Evolutionary conservation across 2,888 invertebrate genomes (phyloP), one percentile per base, ranked within the genome.

Genomic region (Drosophila tripunctata): DNA sequence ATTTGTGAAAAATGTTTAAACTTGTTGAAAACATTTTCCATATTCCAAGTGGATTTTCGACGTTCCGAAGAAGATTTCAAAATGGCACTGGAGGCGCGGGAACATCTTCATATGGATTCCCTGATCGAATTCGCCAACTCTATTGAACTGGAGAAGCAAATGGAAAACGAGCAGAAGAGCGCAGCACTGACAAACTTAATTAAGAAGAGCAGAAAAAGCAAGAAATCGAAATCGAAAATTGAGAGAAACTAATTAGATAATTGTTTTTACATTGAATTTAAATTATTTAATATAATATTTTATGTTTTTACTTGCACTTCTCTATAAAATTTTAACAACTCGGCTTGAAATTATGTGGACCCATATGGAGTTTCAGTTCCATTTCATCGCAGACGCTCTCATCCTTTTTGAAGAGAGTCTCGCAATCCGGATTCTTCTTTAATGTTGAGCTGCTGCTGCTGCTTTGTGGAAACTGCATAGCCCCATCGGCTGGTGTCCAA

Each of bases 271-370:
- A 7, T 38, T 15, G 14, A 17, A 22, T 24, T 67, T 43, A 10
- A 40, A 24, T 19, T 7, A 12, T 45, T 43, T 1, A 27, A 50
- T 33, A 33, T 33, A 10, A n/a, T 3, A 50, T 52, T 54, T 48
- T 30, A 43, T 47, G 4, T 55, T 38, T 45, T 6, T 15, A 36
- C 8, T n/a, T 45, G 24, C 10, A 55, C 19, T 31, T 8, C 2
- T 1, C 12, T 8, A 27, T 44, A 44, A 48, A 36, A 36, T 10
- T 54, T 58, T 54, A 75, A 43, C 77, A 80, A 6, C 12, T 61
- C 0, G 80, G 86, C 41, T 60, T 61, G 12, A 57, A 70, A 19
- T 58, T 63, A 40, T 80, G 84, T 0, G 69, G 67, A 5, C 69
- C 69, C 4, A 40, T 35, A 10, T 45, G 19, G 12, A 45, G 40